A percentile compares a stretch with the other conserved stretches of the same genome.
Evolutionary conservation across 2,797 vertebrate species (phyloP).

Genomic region (Moxostoma hubbsi): DNA sequence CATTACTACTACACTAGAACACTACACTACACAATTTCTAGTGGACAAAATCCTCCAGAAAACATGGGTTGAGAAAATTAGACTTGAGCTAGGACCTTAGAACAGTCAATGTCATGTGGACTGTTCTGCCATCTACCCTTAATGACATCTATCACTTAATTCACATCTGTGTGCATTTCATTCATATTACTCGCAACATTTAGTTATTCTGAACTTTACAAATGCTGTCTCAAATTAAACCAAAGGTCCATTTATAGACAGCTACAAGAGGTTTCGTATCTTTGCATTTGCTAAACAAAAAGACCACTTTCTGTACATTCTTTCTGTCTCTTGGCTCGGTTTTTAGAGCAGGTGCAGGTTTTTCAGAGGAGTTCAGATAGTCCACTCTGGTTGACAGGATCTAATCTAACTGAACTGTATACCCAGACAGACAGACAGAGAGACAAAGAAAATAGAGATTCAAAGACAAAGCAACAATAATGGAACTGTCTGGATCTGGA

Average conservation of each 20-base stretch:
- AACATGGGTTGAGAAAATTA: too few species aligned
- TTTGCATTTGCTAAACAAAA: constrained; percentile 8
- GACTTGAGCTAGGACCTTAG: too few species aligned
- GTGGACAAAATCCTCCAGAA: background rate
- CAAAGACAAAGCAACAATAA: background rate
- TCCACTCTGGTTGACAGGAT: background rate
- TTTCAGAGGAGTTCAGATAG: background rate
- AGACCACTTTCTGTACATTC: background rate
- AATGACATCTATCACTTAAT: too few species aligned
- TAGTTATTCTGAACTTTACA: background rate
- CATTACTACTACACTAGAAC: background rate
- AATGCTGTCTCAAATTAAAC: background rate
- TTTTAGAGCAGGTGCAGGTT: background rate
- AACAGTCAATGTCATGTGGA: background rate
- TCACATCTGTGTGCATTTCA: background rate
- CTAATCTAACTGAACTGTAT: constrained; percentile 10
- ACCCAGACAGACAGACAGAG: constrained; percentile 3
- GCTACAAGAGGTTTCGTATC: too few species aligned
- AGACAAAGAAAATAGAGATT: background rate
- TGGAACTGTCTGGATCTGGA: background rate
- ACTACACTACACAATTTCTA: too few species aligned
- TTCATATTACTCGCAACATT: background rate
- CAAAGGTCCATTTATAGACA: background rate
- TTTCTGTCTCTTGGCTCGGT: background rate
- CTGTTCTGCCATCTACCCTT: background rate